Conservation (phyloP, 2,797 vertebrate species). For the Lemur catta region DNA sequence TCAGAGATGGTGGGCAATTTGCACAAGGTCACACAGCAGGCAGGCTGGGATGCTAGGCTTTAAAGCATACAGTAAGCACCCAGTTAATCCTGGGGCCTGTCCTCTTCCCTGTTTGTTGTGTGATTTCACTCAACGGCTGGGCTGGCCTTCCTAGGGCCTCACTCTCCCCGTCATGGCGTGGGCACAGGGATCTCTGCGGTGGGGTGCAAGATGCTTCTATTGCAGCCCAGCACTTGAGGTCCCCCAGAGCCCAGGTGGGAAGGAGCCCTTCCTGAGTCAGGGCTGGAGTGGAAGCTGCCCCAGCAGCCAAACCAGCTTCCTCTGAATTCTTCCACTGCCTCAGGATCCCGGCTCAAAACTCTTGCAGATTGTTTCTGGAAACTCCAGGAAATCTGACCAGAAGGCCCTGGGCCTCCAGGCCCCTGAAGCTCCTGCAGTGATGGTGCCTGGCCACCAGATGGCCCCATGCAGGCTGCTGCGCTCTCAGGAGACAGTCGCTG, state of each 20-base stretch:
- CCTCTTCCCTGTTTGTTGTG: background rate
- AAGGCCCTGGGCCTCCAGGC: background rate
- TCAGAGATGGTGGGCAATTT: background rate
- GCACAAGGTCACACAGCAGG: background rate
- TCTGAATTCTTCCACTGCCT: background rate
- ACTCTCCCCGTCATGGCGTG: background rate
- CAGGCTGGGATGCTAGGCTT: background rate
- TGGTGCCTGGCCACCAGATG: constrained; percentile 27
- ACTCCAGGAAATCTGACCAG: background rate
- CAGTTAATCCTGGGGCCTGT: background rate
- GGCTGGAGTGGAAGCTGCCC: background rate
- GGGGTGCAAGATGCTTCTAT: background rate
- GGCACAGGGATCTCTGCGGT: background rate
- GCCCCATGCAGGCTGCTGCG: background rate
- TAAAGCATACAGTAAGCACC: background rate
- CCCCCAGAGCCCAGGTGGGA: background rate
- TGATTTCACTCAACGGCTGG: background rate
- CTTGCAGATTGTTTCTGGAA: constrained; percentile 7
- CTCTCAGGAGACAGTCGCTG: background rate
- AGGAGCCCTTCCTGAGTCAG: background rate
- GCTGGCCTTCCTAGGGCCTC: background rate
- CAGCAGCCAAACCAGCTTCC: background rate
- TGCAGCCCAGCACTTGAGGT: background rate
- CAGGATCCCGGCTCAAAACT: background rate
- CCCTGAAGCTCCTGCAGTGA: constrained; percentile 17